Base-by-base conservation (phyloP, 2,888 invertebrate species). In the Parnassius apollo region DNA sequence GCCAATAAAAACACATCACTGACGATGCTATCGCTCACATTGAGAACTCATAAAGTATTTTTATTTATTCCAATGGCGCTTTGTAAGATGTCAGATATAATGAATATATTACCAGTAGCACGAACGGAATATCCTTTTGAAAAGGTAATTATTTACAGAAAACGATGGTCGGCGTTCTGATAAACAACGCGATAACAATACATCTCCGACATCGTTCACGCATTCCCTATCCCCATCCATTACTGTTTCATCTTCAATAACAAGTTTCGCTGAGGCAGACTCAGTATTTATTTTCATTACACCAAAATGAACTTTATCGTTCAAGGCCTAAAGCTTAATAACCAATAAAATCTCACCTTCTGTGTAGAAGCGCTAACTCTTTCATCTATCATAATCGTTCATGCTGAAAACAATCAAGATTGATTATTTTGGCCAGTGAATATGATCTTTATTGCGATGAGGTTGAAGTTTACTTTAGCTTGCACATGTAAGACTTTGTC, bases 311-410 rank as follows among this genome's bases (percentile, higher is more conserved):
- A 82, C 87, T 76, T 74, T 90, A 83, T 71, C 59, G 10, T 61
- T 63, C 66, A 69, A 59, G 62, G 7, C 62, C 66, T 77, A 84
- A 74, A 77, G 88, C 75, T 76, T 74, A 79, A 71, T 77, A 76
- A 75, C 65, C 70, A 69, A 74, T 76, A 72, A 68, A 69, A 69
- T 72, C 68, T 68, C 71, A 67, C 71, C 78, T 76, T 80, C 82
- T 85, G 86, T 86, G 88, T 85, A 83, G 84, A 85, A 84, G 89
- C 90, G 91, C 91, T 91, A 91, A 91, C 91, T 91, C 91, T 91
- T 91, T 91, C 91, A 91, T 91, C 91, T 91, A 91, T 91, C 91
- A 91, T 91, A 91, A 91, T 91, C 91, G 91, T 91, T 91, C 91
- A 91, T 90, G 89, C 90, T 91, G 91, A 91, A 91, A 91, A 89